Base-by-base conservation (phyloP, 2,113 vertebrate species). In the Benitochromis conjunctus region DNA sequence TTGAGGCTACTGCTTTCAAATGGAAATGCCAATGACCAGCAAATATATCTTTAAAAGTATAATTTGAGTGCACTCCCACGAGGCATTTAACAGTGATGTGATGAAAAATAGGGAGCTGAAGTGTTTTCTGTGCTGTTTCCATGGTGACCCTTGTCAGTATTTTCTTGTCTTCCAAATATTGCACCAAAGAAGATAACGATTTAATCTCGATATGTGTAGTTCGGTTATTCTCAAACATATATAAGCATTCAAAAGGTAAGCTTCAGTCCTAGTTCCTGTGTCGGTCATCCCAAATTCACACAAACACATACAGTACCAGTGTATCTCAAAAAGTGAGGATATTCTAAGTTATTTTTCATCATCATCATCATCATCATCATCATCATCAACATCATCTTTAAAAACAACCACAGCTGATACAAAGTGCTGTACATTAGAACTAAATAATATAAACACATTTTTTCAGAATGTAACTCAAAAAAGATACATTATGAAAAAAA, bases 91-190 rank as follows among this genome's bases (percentile, higher is more conserved):
- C 60, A 14, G 58, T 36, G 58, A 60, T 43, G 19, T 66, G 79
- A 57, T 1, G 9, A 80, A 80, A 81, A 66, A 53, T 48, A 13
- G 57, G 53, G 64, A 74, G 76, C 64, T 86, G 53, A 64, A 84
- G 62, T 56, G 13, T 84, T 76, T 79, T 71, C 2, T 31, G 12
- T 69, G 29, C 19, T 1, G 74, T 86, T 86, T 87, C 85, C 74
- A 71, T 86, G 81, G 86, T 77, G 80, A 91, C 81, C 69, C 16
- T 51, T 38, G 36, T 93, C 85, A 86, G 90, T 77, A 38, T 60
- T 88, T 83, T 34, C 55, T 54, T 60, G 34, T 76, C 46, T 57
- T 84, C 46, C 5, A 4, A 86, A 79, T 66, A 79, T 55, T 64
- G 46, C 24, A 31, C 0, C 16, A 4, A 76, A 77, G 60, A 7